Base-by-base conservation (phyloP, 2,888 invertebrate species). In the Hydropsyche betteni region DNA sequence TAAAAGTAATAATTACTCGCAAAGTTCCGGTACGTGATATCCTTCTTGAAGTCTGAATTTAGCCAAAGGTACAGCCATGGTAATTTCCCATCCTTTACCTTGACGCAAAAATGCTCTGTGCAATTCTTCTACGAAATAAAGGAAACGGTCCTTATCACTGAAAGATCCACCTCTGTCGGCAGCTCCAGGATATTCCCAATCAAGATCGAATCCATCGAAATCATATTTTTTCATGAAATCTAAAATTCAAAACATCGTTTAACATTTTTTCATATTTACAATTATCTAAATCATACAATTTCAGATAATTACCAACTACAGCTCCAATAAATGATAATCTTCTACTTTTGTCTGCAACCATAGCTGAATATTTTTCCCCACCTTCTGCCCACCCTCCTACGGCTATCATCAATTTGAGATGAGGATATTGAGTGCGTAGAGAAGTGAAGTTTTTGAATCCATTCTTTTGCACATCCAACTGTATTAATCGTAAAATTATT, bases 381-480 rank as follows among this genome's bases (percentile, higher is more conserved):
- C 96, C 96, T 82, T 96, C 96, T 0, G 92, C 96, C 96, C 96
- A 96, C 0, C 96, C 96, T 0, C 96, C 96, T 0, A 96, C 93
- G 0, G 96, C 96, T 0, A 96, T 88, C 85, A 90, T 89, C 61
- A 93, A 90, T 84, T 94, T 94, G 6, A 95, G 86, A 38, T 89
- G 84, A 0, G 95, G 95, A 83, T 92, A 89, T 51, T 89, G 89
- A 38, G 89, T 85, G 76, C 91, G 91, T 16, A 96, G 85, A 12
- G 89, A 86, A 0, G 94, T 94, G 83, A 96, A 96, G 82, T 94
- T 94, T 69, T 86, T 87, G 85, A 94, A 96, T 0, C 95, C 95
- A 80, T 87, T 89, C 83, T 93, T 87, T 0, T 92, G 91, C 4
- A 93, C 86, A 82, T 95, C 95, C 82, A 93, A 81, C 91, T 92